Conservation (phyloP, 2,797 vertebrate species). For the Remorina albescens region DNA sequence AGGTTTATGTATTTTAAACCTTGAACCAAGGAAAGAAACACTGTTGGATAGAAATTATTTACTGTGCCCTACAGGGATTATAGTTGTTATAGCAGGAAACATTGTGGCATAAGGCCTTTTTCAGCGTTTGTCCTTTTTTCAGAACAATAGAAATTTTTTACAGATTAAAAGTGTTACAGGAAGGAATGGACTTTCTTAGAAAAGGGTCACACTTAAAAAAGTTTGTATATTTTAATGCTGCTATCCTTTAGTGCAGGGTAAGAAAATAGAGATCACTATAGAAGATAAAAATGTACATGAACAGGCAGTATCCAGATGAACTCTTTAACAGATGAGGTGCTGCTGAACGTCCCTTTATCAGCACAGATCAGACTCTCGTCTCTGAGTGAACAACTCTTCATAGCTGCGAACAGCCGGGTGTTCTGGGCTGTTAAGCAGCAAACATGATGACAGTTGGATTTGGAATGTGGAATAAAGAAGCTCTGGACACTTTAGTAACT, state of each 20-base stretch:
- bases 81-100: not conserved
- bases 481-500: conserved; percentile 2
- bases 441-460: not conserved
- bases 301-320: too few species aligned
- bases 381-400: not conserved
- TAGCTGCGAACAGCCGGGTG: not conserved
- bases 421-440: conserved; percentile 3
- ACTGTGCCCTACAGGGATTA: not conserved
- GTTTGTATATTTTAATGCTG: not conserved
- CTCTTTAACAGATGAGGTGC: not conserved
- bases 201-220: not conserved
- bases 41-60: not conserved
- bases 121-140: not conserved
- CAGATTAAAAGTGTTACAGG: not conserved
- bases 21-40: not conserved
- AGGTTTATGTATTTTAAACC: not conserved
- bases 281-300: not conserved
- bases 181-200: not conserved
- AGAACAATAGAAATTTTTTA: not conserved
- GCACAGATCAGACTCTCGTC: not conserved
- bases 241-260: not conserved
- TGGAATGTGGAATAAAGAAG: conserved; percentile 31
- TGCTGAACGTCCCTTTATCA: not conserved
- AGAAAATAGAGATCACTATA: not conserved
- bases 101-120: not conserved